Evolutionary conservation across 2,888 invertebrate genomes (phyloP).

Genomic region (Odontomyia ornata): DNA sequence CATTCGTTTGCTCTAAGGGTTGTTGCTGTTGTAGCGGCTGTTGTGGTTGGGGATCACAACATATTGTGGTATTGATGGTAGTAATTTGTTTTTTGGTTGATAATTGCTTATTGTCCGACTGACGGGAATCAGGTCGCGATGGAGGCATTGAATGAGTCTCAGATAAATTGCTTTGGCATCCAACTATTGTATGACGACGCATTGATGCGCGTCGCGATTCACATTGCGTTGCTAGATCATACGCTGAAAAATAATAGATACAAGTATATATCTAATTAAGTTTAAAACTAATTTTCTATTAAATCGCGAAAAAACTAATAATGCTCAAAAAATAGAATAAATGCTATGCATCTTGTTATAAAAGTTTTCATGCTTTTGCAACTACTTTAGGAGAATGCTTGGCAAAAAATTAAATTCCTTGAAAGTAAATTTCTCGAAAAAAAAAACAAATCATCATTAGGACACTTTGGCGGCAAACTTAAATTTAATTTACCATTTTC

Average conservation of each 20-base stretch:
- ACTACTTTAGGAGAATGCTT: too few relatives aligned
- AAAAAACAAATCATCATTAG: too few relatives aligned
- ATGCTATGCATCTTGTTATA: background rate
- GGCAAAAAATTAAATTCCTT: too few relatives aligned
- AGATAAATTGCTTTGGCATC: constrained; percentile 64
- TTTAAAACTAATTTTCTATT: too few relatives aligned
- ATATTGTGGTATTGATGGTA: constrained; percentile 51
- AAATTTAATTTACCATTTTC: too few relatives aligned
- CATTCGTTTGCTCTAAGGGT: constrained; percentile 51
- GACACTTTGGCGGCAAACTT: too few relatives aligned
- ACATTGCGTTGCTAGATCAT: constrained; percentile 84
- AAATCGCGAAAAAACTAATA: too few relatives aligned
- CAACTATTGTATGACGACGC: constrained; percentile 75
- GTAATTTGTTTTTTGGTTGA: constrained; percentile 50
- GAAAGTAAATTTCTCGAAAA: too few relatives aligned
- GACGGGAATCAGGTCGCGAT: constrained; percentile 72
- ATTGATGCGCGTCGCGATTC: constrained; percentile 75
- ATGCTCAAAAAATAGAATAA: background rate
- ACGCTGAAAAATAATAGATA: constrained; percentile 66
- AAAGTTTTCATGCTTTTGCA: too few relatives aligned
- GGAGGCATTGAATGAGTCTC: constrained; percentile 71
- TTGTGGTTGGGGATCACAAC: constrained; percentile 37
- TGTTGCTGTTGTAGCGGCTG: constrained; percentile 44
- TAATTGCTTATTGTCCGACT: constrained; percentile 63
- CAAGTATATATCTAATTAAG: too few relatives aligned